Evolutionary conservation across 2,113 vertebrate species (phyloP), one percentile per base, ranked within the genome.

Genomic region (Etheostoma cragini): DNA sequence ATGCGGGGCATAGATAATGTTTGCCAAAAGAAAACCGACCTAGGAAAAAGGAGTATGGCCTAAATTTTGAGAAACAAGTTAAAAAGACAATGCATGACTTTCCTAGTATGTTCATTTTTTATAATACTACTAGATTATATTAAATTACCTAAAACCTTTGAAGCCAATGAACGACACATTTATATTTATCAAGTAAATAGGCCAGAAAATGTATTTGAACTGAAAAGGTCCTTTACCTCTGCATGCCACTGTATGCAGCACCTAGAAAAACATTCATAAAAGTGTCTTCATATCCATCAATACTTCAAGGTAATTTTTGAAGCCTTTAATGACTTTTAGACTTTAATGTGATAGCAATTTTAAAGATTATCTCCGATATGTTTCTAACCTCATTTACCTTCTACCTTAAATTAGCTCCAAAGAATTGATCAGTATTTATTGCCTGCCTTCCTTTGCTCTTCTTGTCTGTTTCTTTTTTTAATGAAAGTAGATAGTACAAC

Each of bases 391-490:
- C 24, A 42, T 56, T 45, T 82, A 58, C 62, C n/a, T 46, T 56
- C 49, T 82, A 58, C 65, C 67, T 81, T 65, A 65, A 89, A 82
- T 71, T 67, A 84, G 42, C 73, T 46, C 57, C 66, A 64, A 83
- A 80, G 81, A 80, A 85, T 72, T 89, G 81, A 67, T 79, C 68
- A 71, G 83, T 84, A 81, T 67, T 83, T 86, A 82, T 90, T 85
- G 71, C 49, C 21, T n/a, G 49, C 24, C 33, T 92, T 83, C 35
- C 75, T 87, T 65, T 73, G 38, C 64, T 76, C 30, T 21, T 69
- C 49, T 75, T 63, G 46, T 86, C 71, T 73, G 26, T 74, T 30
- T 30, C 4, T 69, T 65, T 75, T 42, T 66, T 30, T 61, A 83
- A 89, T 81, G 73, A 35, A 70, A 50, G 69, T 56, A 88, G 85